phyloP scores from a whole-genome alignment of 2,888 invertebrate species.

The Pimpla rufipes region DNA sequence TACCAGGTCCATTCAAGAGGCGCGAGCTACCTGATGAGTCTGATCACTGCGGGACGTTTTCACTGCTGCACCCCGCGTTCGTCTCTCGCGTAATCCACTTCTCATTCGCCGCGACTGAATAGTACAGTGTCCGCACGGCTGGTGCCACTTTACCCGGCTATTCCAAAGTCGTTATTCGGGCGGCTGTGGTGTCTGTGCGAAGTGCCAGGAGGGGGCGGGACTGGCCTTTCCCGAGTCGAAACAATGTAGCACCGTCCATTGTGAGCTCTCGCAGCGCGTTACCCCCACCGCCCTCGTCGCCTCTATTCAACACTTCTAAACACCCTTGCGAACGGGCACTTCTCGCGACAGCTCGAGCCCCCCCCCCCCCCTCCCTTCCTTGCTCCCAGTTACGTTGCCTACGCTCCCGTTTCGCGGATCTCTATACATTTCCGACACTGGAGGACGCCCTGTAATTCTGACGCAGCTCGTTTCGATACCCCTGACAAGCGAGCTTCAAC shows the following conservation, averaged over 20 bases:
- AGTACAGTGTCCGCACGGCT: constrained; percentile 10
- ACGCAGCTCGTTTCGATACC: constrained; percentile 19
- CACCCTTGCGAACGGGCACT: constrained; percentile 54
- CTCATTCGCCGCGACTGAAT: background rate
- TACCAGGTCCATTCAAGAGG: background rate
- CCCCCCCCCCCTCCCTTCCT: no score
- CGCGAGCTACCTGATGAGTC: background rate
- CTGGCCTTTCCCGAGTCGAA: constrained; percentile 38
- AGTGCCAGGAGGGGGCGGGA: constrained; percentile 1
- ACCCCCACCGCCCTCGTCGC: constrained; percentile 21
- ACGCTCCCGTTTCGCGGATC: constrained; percentile 1
- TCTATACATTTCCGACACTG: constrained; percentile 22
- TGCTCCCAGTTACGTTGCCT: background rate
- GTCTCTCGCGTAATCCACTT: constrained; percentile 31
- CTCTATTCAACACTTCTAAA: constrained; percentile 57
- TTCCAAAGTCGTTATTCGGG: constrained; percentile 39
- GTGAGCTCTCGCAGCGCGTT: constrained; percentile 27
- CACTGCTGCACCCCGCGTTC: no score
- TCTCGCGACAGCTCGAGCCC: constrained; percentile 15
- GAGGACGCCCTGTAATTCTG: constrained; percentile 42
- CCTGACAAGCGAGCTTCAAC: constrained; percentile 5
- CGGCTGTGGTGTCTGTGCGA: constrained; percentile 3
- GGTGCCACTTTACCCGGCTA: constrained; percentile 30
- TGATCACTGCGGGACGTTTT: constrained; percentile 29
- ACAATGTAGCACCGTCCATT: constrained; percentile 43